phyloP scores from a whole-genome alignment of 2,888 invertebrate genomes.

The Metacarcinus magister region DNA sequence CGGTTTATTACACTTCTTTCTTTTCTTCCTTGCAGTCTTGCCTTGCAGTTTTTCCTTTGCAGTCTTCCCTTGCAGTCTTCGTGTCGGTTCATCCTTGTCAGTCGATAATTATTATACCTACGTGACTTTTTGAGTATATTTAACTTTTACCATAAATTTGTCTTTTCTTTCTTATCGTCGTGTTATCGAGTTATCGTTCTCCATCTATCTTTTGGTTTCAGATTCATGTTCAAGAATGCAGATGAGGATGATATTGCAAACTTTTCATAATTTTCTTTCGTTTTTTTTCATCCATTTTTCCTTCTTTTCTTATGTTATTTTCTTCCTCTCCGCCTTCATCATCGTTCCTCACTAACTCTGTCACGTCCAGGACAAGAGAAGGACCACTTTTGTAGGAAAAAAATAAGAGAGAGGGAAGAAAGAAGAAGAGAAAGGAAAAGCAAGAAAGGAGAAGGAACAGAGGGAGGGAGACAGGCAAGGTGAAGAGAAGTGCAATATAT shows the following conservation, averaged over 20 bases:
- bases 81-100: not conserved
- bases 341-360: not conserved
- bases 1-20: not conserved
- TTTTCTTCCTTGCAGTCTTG: not conserved
- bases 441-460: too few relatives aligned
- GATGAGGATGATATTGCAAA: not conserved
- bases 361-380: not conserved
- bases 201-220: not conserved
- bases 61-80: too few relatives aligned
- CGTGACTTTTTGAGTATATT: not conserved
- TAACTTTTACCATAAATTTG: not conserved
- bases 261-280: not conserved
- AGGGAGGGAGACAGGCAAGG: not conserved
- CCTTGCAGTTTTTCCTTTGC: too few relatives aligned
- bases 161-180: not conserved
- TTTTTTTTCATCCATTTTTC: not conserved
- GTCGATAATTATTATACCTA: not conserved
- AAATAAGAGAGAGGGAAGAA: not conserved
- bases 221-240: too few relatives aligned
- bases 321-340: not conserved
- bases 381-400: not conserved
- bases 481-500: conserved; percentile 38
- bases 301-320: not conserved
- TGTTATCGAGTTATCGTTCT: not conserved
- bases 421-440: not conserved